Conservation (phyloP, 2,113 vertebrate species). For the Orientallactaga bullata region DNA sequence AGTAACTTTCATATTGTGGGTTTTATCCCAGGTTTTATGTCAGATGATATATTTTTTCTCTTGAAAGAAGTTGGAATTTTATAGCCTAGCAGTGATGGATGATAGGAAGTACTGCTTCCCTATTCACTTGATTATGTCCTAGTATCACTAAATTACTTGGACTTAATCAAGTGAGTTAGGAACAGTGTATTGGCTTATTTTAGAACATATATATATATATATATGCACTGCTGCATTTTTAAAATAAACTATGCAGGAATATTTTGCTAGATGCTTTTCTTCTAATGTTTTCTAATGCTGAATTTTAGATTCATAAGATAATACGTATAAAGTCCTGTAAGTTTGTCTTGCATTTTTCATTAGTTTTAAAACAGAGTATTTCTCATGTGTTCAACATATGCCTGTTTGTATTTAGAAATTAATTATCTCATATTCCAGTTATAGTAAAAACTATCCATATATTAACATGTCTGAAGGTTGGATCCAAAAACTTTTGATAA, state of each 20-base stretch:
- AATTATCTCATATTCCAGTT: conserved; percentile 67
- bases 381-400: conserved; percentile 32
- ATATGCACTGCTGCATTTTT: not conserved
- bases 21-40: conserved; percentile 81
- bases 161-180: conserved; percentile 78
- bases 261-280: conserved; percentile 39
- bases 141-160: conserved; percentile 74
- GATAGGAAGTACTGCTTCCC: conserved; percentile 4
- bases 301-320: not conserved
- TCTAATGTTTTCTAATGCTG: not conserved
- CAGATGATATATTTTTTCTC: conserved; percentile 68
- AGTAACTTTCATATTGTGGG: conserved; percentile 81
- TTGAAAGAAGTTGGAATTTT: conserved; percentile 72
- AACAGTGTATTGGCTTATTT: conserved; percentile 62
- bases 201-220: not conserved
- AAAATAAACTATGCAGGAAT: not conserved
- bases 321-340: conserved; percentile 18
- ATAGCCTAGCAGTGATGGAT: conserved; percentile 34
- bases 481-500: conserved; percentile 78
- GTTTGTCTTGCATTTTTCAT: conserved; percentile 5
- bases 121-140: conserved; percentile 60
- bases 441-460: conserved; percentile 78
- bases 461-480: conserved; percentile 81
- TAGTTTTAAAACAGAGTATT: conserved; percentile 13
- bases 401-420: not conserved